Percentiles rank a stretch among this genome's conserved stretches.
These are phyloP conservation scores for Drosophila equinoxialis DNA, from an alignment of 1,140 invertebrate genomes.

Conservation along the genomic window DNA sequence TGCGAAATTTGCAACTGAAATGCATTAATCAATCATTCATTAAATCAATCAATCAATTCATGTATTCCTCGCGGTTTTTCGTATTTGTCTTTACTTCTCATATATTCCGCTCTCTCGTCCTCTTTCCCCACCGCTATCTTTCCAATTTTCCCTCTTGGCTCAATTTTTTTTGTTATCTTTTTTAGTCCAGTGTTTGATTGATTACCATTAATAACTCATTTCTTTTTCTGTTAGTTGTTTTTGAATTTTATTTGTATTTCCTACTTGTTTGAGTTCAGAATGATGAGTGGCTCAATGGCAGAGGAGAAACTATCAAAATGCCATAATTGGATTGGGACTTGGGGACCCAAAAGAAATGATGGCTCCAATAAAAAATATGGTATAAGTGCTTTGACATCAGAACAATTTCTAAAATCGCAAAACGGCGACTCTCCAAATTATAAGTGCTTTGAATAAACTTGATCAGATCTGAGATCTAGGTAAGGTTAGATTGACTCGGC, in stretches of 20 bases:
- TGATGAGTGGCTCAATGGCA: constrained; percentile 35
- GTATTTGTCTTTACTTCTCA: constrained; percentile 28
- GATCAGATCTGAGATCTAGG: no score
- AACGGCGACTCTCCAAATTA: no score
- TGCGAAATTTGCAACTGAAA: constrained; percentile 79
- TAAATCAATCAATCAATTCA: constrained; percentile 82
- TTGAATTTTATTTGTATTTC: constrained; percentile 69
- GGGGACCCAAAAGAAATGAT: constrained; percentile 12
- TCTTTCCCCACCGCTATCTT: constrained; percentile 20
- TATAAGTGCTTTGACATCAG: constrained; percentile 16
- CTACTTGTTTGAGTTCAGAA: constrained; percentile 40
- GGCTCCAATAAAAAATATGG: constrained; percentile 17
- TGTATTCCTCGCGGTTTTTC: constrained; percentile 61
- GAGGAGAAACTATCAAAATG: constrained; percentile 28
- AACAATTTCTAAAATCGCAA: background rate
- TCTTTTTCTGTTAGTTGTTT: constrained; percentile 33
- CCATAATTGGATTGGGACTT: constrained; percentile 49
- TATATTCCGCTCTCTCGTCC: constrained; percentile 14
- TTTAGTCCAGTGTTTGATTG: constrained; percentile 66
- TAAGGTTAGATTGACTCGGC: no score
- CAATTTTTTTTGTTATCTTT: constrained; percentile 50
- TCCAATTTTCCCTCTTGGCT: constrained; percentile 30
- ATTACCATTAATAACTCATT: constrained; percentile 81
- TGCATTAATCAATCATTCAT: constrained; percentile 82
- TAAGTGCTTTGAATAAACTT: no score